Evolutionary conservation across 2,888 invertebrate species (phyloP), one percentile per base, ranked within the genome.

Genomic region (Ormia ochracea): DNA sequence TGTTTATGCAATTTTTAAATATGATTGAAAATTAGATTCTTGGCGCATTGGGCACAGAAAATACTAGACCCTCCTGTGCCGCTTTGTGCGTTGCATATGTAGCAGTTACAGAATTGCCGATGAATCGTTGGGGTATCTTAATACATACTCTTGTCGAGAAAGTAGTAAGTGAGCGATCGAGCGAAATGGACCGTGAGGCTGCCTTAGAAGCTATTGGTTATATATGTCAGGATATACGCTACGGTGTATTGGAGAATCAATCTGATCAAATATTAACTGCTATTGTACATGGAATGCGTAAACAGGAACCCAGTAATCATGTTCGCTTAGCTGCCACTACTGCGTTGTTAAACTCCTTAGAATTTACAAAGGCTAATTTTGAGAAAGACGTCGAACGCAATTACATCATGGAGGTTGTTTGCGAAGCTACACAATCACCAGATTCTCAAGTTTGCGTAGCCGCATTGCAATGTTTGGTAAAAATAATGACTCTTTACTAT

Each of bases 51-150:
- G 99, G 99, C 78, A 99, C 99, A 80, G 99, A 99, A 91, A 95
- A 94, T 81, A 95, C 94, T 82, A 92, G 99, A 82, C 99, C 99
- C 2, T 98, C 98, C 85, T 97, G 98, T 63, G 99, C 99, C 6
- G 99, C 99, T 1, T 99, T 99, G 90, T 99, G 99, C 91, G 98
- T 99, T 52, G 99, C 99, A 0, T 98, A 98, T 89, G 97, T 99
- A 78, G 99, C 98, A 0, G 97, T 98, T 59, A 95, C 98, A 33
- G 99, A 99, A 90, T 91, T 99, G 78, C 96, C 98, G 0, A 94
- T 95, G 59, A 93, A 94, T 72, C 94, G 97, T 85, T 99, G 99
- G 99, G 94, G 93, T 81, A 96, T 97, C 84, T 92, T 99, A 5
- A 97, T 99, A 84, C 92, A 92, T 54, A 92, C 94, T 12, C 91